Evolutionary conservation across 1,140 invertebrate genomes (phyloP).

Genomic region (Drosophila funebris): DNA sequence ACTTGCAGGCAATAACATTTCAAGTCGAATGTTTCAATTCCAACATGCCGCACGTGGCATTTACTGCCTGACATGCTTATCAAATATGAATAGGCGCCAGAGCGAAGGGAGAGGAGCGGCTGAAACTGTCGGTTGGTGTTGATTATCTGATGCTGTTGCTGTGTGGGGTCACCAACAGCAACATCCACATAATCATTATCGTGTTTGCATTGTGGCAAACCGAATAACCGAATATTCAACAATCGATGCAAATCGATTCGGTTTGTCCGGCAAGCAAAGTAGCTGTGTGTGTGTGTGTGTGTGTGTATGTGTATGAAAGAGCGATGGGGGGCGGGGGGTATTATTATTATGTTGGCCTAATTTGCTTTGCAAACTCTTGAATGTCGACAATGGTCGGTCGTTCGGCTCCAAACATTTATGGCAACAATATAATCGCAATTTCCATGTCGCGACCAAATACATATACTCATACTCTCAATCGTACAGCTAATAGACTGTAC

Average conservation of each 20-base stretch:
- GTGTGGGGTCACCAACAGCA: not conserved
- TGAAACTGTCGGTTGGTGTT: slow-evolving; percentile 5
- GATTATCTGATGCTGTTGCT: slow-evolving; percentile 27
- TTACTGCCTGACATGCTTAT: slow-evolving; percentile 24
- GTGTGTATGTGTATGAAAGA: not conserved
- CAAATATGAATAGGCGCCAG: slow-evolving; percentile 51
- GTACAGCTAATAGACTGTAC: slow-evolving; percentile 54
- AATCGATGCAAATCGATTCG: slow-evolving; percentile 54
- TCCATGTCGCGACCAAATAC: slow-evolving; percentile 69
- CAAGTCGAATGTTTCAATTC: slow-evolving; percentile 23
- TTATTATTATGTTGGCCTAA: slow-evolving; percentile 69
- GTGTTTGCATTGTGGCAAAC: slow-evolving; percentile 39
- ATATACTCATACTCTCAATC: not conserved
- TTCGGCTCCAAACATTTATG: slow-evolving; percentile 22
- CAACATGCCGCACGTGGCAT: slow-evolving; percentile 22
- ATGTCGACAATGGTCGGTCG: slow-evolving; percentile 47
- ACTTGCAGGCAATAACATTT: slow-evolving; percentile 11
- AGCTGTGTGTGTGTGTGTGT: slow-evolving; percentile 7
- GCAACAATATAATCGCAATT: slow-evolving; percentile 71
- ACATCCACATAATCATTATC: slow-evolving; percentile 31
- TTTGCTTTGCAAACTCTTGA: slow-evolving; percentile 71
- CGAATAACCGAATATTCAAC: slow-evolving; percentile 13
- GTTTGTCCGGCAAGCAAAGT: slow-evolving; percentile 59
- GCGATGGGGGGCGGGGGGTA: no score
- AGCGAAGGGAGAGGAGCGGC: not conserved